Evolutionary conservation across 1,140 invertebrate genomes (phyloP).

Genomic region (Orchestia grillus): DNA sequence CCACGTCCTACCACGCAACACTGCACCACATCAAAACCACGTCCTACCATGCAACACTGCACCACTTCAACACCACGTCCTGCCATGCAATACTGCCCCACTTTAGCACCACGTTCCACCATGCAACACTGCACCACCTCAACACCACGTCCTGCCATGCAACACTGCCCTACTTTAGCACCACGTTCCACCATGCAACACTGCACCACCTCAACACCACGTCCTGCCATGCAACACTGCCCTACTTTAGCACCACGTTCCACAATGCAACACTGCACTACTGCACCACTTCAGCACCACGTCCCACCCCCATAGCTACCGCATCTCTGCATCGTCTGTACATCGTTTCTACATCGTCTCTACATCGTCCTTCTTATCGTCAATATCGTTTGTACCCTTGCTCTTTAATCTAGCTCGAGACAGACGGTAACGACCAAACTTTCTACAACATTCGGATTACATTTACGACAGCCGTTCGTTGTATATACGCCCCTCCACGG

Average conservation of each 20-base stretch:
- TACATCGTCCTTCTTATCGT: neutral
- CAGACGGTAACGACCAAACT: slow-evolving; percentile 47
- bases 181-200: neutral
- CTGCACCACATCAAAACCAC: neutral
- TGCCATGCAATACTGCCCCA: neutral
- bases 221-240: neutral
- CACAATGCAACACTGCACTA: neutral
- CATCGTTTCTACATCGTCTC: neutral
- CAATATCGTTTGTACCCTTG: neutral
- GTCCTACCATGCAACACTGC: neutral
- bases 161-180: too few relatives aligned
- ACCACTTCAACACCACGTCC: neutral
- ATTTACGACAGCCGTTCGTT: slow-evolving; percentile 21
- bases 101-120: neutral
- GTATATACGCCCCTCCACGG: neutral
- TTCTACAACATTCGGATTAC: slow-evolving; percentile 52
- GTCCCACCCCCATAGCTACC: neutral
- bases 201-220: neutral
- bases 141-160: too few relatives aligned
- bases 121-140: neutral
- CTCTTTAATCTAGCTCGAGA: slow-evolving; percentile 52
- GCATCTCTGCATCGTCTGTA: neutral
- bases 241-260: neutral
- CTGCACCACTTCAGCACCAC: neutral
- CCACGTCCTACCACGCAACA: too few relatives aligned